Evolutionary conservation across 2,797 vertebrate genomes (phyloP), one percentile per base, ranked within the genome.

Genomic region (Sciurus carolinensis): DNA sequence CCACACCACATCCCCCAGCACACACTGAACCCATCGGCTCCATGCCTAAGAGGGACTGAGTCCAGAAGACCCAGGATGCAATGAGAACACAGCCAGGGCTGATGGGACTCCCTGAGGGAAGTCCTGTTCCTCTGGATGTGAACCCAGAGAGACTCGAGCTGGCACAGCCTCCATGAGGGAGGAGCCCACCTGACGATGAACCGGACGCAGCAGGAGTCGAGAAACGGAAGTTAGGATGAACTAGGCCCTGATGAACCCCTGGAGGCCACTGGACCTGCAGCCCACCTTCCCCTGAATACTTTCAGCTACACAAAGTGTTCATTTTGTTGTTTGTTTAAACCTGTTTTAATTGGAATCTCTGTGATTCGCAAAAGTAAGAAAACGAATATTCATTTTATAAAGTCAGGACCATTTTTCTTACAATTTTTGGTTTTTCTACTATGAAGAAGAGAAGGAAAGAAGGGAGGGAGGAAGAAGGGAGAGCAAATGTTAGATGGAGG

Each of bases 241-340:
- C 8, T 7, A 4, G 30, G 2, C 10, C 13, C 36, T 30, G 26
- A 42, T 4, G 5, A 66, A 57, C 1, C 1, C 66, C 39, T n/a
- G 54, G 42, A 50, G 36, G 3, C 22, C 6, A 2, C 66, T 18
- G 17, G 4, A 79, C 3, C 47, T 72, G 52, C 30, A 91, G 36
- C 5, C 57, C 0, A 20, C 14, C 30, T 28, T 5, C 18, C 50
- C 36, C 15, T 30, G 28, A 62, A 5, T 9, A 44, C 79, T 50
- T 66, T 66, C 7, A 57, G 26, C 84, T n/a, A 14, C 33, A 4
- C 2, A 59, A 69, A n/a, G 7, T 2, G 22, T 62, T 5, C 18
- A 26, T 64, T 14, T 18, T 36, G 8, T 44, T 13, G 10, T 77
- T 42, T 33, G 0, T 69, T 75, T 42, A 26, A 47, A 12, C 6